Evolutionary conservation across 2,797 vertebrate genomes (phyloP).

Genomic region (Etheostoma perlongum): DNA sequence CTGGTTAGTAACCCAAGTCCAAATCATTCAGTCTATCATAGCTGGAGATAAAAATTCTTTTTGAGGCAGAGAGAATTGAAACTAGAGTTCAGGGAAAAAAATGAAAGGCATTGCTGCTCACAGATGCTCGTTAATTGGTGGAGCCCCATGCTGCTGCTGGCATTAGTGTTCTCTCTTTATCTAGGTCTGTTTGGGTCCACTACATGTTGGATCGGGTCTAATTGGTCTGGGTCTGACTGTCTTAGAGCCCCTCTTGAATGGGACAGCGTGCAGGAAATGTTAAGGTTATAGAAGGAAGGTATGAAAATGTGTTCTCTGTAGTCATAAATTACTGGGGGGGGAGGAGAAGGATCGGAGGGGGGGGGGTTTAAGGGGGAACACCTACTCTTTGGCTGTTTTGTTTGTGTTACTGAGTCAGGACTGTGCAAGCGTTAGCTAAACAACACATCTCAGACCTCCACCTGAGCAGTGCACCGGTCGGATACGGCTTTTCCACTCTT

Average conservation of each 20-base stretch:
- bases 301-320: conserved; percentile 2
- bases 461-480: neutral
- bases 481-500: neutral
- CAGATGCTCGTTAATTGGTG: neutral
- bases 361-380: neutral
- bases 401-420: conserved; percentile 3
- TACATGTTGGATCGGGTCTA: neutral
- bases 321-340: conserved; percentile 9
- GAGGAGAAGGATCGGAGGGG: neutral
- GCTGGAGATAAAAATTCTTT: neutral
- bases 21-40: conserved; percentile 1
- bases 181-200: neutral
- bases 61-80: neutral
- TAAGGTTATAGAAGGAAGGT: neutral
- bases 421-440: conserved; percentile 3
- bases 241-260: neutral
- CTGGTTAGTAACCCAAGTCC: neutral
- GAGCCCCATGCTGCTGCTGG: conserved; percentile 5
- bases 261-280: neutral
- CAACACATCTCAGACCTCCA: conserved; percentile 4
- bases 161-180: neutral
- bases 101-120: neutral
- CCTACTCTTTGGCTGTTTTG: conserved; percentile 1
- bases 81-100: neutral
- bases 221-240: neutral